These are phyloP conservation scores for Sardinella longiceps DNA, from an alignment of 2,797 vertebrate genomes.

Conservation along the genomic window DNA sequence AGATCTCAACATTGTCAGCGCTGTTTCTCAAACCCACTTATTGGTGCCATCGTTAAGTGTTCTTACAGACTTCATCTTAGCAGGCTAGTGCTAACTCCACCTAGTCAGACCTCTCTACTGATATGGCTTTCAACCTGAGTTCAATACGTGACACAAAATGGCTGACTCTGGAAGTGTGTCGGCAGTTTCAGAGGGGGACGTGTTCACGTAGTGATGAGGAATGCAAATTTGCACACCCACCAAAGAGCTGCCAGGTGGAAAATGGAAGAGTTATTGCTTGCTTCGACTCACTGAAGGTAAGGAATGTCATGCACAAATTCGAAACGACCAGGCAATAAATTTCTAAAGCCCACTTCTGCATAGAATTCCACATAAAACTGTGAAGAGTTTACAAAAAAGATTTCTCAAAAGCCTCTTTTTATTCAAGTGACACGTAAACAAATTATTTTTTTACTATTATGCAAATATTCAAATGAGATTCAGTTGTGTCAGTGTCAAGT, in stretches of 20 bases:
- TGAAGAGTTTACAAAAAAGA: neutral
- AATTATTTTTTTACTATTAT: neutral
- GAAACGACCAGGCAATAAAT: neutral
- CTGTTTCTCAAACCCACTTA: neutral
- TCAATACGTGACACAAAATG: slow-evolving; percentile 96
- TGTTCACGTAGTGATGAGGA: slow-evolving; percentile 96
- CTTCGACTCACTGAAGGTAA: slow-evolving; percentile 97
- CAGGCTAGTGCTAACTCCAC: slow-evolving; percentile 23
- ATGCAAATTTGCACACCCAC: slow-evolving; percentile 97
- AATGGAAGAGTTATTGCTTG: slow-evolving; percentile 96
- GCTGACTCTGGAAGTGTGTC: slow-evolving; percentile 96
- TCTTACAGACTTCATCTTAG: neutral
- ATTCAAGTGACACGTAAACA: neutral
- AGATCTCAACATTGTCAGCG: neutral
- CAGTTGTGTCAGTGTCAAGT: neutral
- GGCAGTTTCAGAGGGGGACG: slow-evolving; percentile 95
- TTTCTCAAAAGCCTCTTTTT: neutral
- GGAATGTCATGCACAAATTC: slow-evolving; percentile 46
- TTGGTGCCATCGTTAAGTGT: neutral
- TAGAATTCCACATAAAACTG: slow-evolving; percentile 13
- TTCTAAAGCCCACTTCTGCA: neutral
- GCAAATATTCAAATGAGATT: neutral
- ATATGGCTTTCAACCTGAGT: slow-evolving; percentile 94
- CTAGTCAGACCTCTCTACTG: slow-evolving; percentile 45
- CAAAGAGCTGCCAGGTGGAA: slow-evolving; percentile 97